Evolutionary conservation across 1,140 invertebrate species (phyloP).

Genomic region (Caenorhabditis brenneri): DNA sequence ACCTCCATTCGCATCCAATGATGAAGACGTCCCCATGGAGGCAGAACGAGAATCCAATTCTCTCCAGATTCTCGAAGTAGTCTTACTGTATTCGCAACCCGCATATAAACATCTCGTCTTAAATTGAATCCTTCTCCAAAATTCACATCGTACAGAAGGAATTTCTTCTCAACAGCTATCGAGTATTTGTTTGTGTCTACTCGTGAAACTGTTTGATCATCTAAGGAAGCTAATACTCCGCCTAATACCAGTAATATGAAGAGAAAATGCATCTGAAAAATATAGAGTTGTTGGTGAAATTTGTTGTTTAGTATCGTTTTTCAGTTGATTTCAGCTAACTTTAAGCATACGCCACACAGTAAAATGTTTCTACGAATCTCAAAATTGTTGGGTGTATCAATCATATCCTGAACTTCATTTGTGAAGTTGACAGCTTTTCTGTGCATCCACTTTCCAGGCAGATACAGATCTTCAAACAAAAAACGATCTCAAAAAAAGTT

Average conservation of each 20-base stretch:
- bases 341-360: too few species aligned
- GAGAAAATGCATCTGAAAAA: neutral
- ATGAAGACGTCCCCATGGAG: constrained; percentile 80
- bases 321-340: too few species aligned
- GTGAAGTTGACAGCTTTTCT: too few species aligned
- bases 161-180: constrained; percentile 42
- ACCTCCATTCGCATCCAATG: constrained; percentile 36
- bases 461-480: too few species aligned
- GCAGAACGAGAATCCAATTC: constrained; percentile 77
- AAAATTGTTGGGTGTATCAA: too few species aligned
- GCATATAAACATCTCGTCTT: constrained; percentile 89
- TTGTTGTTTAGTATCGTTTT: too few species aligned
- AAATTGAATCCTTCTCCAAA: constrained; percentile 94
- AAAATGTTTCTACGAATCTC: too few species aligned
- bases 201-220: constrained; percentile 40
- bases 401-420: too few species aligned
- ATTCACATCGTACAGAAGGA: constrained; percentile 86
- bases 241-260: constrained; percentile 26
- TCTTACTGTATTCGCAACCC: constrained; percentile 83
- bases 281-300: neutral
- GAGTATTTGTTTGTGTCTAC: constrained; percentile 46
- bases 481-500: too few species aligned
- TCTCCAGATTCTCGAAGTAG: constrained; percentile 74
- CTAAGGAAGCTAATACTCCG: neutral
- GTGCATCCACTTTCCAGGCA: too few species aligned